Conservation (phyloP, 2,888 invertebrate species). For the Micropterix aruncella region DNA sequence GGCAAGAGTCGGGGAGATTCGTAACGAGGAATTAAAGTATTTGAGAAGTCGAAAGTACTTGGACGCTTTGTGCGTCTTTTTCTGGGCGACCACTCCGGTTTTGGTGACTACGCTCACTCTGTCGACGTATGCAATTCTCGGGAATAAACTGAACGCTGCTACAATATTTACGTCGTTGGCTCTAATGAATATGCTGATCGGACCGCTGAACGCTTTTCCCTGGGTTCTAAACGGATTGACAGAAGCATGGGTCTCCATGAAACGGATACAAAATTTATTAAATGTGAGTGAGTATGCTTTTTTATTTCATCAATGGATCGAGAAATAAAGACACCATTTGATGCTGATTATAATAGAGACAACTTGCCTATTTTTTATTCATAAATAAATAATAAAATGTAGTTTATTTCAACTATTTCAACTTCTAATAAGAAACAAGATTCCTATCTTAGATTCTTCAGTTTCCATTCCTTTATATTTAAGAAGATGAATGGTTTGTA, state of each 20-base stretch:
- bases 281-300: slow-evolving; percentile 38
- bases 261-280: slow-evolving; percentile 70
- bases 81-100: slow-evolving; percentile 97
- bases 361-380: no score
- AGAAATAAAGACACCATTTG: no score
- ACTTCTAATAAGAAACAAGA: no score
- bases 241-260: slow-evolving; percentile 90
- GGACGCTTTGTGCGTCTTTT: slow-evolving; percentile 94
- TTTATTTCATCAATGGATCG: no score
- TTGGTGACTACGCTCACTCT: slow-evolving; percentile 76
- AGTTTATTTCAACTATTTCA: no score
- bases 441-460: no score
- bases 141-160: slow-evolving; percentile 70
- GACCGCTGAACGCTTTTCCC: slow-evolving; percentile 92
- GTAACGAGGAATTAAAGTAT: slow-evolving; percentile 59
- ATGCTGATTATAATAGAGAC: no score
- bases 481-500: no score
- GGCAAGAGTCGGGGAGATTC: slow-evolving; percentile 50
- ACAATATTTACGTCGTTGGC: slow-evolving; percentile 92
- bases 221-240: slow-evolving; percentile 96
- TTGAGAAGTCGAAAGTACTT: slow-evolving; percentile 83
- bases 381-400: no score
- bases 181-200: slow-evolving; percentile 88
- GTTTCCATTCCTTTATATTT: no score
- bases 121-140: slow-evolving; percentile 60